Conservation (phyloP, 2,113 vertebrate species). For the Rhodinocichla rosea region DNA sequence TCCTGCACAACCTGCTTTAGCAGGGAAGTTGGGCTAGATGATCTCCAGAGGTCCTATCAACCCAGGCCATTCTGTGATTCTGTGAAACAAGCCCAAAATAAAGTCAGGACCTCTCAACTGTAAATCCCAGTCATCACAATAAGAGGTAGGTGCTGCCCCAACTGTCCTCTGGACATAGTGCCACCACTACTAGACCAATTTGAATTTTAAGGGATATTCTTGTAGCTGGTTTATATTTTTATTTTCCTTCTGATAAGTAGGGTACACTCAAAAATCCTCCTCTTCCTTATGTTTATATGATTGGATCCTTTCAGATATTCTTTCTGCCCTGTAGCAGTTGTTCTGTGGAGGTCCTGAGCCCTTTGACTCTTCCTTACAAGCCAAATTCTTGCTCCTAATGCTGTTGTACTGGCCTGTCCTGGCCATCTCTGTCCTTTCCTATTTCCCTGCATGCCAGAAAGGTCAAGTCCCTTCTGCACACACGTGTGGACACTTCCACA, state of each 20-base stretch:
- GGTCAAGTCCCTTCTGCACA: not conserved
- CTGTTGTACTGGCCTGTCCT: not conserved
- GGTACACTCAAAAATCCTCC: not conserved
- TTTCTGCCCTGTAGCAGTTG: not conserved
- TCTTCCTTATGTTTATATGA: not conserved
- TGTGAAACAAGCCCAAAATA: not conserved
- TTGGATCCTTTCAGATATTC: not conserved
- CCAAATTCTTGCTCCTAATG: not conserved
- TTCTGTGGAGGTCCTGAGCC: not conserved
- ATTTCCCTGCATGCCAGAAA: not conserved
- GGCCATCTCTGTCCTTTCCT: not conserved
- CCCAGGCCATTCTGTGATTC: no score
- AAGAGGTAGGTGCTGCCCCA: not conserved
- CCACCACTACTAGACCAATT: not conserved
- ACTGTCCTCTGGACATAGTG: not conserved
- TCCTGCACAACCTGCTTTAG: not conserved
- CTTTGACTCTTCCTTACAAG: not conserved
- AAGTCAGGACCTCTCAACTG: not conserved
- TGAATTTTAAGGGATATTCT: not conserved
- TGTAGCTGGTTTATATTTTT: not conserved
- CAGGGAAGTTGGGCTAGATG: not conserved
- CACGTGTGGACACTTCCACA: rapidly evolving
- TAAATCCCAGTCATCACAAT: not conserved
- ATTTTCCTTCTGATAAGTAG: not conserved
- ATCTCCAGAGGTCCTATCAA: not conserved